Evolutionary conservation across 2,113 vertebrate genomes (phyloP).

Genomic region (Chelonoidis abingdonii): DNA sequence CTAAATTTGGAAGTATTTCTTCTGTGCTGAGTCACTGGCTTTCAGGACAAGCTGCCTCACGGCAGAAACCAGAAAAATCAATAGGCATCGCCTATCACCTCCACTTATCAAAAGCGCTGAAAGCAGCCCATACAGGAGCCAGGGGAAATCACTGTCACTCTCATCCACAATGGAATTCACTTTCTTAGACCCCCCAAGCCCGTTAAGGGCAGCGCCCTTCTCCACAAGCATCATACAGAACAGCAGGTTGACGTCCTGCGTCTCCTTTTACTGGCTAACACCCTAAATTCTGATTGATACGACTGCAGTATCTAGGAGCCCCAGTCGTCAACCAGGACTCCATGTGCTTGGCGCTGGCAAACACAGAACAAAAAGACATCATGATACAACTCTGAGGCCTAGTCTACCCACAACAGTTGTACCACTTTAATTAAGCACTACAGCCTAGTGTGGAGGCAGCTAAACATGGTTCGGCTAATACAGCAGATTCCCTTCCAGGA

Average conservation of each 20-base stretch:
- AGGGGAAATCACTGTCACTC: not conserved
- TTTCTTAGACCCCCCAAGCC: not conserved
- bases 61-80: conserved; percentile 11
- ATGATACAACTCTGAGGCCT: not conserved
- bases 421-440: not conserved
- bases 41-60: not conserved
- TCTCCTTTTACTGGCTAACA: too few relatives aligned
- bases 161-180: not conserved
- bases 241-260: too few relatives aligned
- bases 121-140: not conserved
- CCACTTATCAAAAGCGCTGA: not conserved
- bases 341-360: not conserved
- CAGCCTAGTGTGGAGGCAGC: not conserved
- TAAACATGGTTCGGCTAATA: not conserved
- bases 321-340: not conserved
- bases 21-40: conserved; percentile 16
- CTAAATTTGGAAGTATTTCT: not conserved
- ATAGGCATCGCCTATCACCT: conserved; percentile 10
- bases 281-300: not conserved
- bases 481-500: not conserved
- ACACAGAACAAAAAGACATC: not conserved
- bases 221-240: not conserved
- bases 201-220: not conserved
- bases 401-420: not conserved
- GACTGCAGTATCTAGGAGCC: not conserved